Percentiles rank a stretch among this genome's conserved stretches.
phyloP scores from a whole-genome alignment of 1,140 invertebrate genomes.

The Sarcophaga peregrina region DNA sequence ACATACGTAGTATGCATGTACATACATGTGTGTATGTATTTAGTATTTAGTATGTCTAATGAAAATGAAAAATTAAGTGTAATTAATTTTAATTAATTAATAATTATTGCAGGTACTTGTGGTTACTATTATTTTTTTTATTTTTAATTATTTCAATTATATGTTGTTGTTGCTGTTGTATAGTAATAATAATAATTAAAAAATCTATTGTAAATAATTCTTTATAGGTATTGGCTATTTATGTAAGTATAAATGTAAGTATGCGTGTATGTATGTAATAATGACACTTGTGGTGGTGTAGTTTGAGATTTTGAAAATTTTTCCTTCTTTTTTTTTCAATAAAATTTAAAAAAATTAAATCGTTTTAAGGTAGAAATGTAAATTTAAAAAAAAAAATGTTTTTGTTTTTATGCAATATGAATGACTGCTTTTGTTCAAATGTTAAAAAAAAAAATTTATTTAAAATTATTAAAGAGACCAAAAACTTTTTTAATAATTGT shows the following conservation, averaged over 20 bases:
- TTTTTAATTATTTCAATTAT: background rate
- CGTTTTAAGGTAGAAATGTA: background rate
- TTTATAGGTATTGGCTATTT: background rate
- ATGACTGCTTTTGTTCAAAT: background rate
- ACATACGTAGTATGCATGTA: too few species aligned
- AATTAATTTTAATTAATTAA: background rate
- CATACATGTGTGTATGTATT: background rate
- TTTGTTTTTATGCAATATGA: background rate
- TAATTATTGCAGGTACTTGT: slow-evolving; percentile 66
- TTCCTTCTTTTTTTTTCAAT: too few species aligned
- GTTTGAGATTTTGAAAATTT: background rate
- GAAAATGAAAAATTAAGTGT: background rate
- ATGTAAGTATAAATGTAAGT: background rate
- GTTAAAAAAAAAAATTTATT: background rate
- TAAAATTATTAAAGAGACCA: too few species aligned
- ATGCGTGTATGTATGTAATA: background rate
- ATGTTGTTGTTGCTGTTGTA: slow-evolving; percentile 16
- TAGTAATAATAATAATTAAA: slow-evolving; percentile 46
- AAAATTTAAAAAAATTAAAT: background rate
- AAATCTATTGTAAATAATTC: background rate
- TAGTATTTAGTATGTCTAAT: too few species aligned
- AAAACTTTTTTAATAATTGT: too few species aligned
- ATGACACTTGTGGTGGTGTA: slow-evolving; percentile 7
- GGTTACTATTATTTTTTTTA: slow-evolving; percentile 63
- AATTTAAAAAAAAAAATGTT: slow-evolving; percentile 15